Base-by-base conservation (phyloP, 2,797 vertebrate species). In the Sebastes cheni region DNA sequence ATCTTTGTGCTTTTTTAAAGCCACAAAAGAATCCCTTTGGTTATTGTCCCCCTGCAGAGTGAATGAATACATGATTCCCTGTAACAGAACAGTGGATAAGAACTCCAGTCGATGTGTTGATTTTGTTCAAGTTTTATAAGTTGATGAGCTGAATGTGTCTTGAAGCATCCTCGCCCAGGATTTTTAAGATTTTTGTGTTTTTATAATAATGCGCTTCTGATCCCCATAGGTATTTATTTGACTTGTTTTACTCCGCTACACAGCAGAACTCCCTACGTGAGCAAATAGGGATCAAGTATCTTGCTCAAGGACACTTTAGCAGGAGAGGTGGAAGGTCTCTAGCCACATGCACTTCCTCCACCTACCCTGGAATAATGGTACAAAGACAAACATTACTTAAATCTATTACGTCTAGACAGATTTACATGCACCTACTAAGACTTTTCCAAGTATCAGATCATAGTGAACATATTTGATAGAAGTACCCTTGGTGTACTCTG, bases 11-110 rank as follows among this genome's bases (percentile, higher is more conserved):
- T 39, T 39, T 39, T 39, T 39, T 39, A 39, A 39, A 39, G 36
- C 5, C 36, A 39, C 36, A 39, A 39, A 39, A 0, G 12, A 39
- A 39, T 13, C 5, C 12, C 36, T 39, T 39, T 39, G 80, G 68
- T 83, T 66, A 16, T 80, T 83, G 36, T 34, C 75, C 50, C 36
- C 81, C 54, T 70, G 83, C 82, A 50, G 77, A 67, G 64, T 59
- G 60, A 72, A 69, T 84, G 22, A 84, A 86, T 73, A 61, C 73
- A 70, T 50, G 69, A 81, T 78, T 20, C 18, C 46, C 46, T 20
- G 46, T 20, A 52, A 82, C 50, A 18, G 75, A 76, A 81, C 23
- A 14, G 5, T 76, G 58, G 46, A 68, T 60, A 50, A 66, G 6
- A 72, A 58, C 32, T 72, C 20, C 58, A 10, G 34, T 58, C 34